Percentiles rank a stretch among this genome's conserved stretches.
Evolutionary conservation across 2,888 invertebrate species (phyloP).

Genomic region (Scelioninae gen. 1): DNA sequence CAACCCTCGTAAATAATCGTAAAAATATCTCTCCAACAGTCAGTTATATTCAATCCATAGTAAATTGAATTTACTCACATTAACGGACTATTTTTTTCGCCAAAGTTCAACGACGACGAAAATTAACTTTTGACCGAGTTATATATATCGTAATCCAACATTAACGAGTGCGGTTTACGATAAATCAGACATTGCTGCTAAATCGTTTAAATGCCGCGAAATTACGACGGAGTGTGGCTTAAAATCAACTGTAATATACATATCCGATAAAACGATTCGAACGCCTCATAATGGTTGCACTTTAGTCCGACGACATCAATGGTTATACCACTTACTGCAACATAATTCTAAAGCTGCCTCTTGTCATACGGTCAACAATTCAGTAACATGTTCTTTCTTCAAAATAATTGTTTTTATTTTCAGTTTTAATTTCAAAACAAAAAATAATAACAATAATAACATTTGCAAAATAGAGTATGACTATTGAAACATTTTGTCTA

Average conservation of each 20-base stretch:
- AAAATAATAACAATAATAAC: no score
- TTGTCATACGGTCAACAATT: conserved; percentile 10
- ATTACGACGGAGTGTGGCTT: conserved; percentile 42
- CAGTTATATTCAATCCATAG: no score
- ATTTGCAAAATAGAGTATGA: background rate
- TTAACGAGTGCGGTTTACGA: conserved; percentile 26
- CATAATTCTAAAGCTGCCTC: conserved; percentile 41
- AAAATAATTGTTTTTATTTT: background rate
- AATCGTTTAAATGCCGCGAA: conserved; percentile 45
- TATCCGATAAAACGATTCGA: conserved; percentile 52
- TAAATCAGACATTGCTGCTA: conserved; percentile 35
- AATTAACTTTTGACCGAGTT: background rate
- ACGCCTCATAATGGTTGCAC: conserved; percentile 47
- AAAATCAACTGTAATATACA: conserved; percentile 58
- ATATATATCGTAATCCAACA: conserved; percentile 24
- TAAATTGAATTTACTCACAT: no score
- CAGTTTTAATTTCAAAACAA: no score
- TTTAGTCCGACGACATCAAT: conserved; percentile 54
- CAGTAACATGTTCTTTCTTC: background rate
- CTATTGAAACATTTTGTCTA: background rate
- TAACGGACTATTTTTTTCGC: no score
- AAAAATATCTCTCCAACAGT: no score
- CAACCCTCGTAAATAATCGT: no score
- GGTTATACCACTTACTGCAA: conserved; percentile 55
- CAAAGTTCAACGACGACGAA: no score